Evolutionary conservation across 2,888 invertebrate genomes (phyloP).

Genomic region (Osedax fenrisi): DNA sequence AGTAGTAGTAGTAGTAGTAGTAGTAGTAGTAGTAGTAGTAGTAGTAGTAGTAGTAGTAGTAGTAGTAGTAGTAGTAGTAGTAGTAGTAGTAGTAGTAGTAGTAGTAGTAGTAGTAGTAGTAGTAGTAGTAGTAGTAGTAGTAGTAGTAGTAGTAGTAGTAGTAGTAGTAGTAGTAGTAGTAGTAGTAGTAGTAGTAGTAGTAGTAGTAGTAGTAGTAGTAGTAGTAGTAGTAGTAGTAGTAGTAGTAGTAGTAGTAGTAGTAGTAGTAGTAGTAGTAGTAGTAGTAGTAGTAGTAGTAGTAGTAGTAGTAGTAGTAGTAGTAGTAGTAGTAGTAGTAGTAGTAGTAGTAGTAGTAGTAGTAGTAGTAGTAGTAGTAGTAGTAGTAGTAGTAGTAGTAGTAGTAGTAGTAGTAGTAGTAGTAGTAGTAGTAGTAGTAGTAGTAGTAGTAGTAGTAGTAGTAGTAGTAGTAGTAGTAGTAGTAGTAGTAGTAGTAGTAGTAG

Average conservation of each 20-base stretch:
- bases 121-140: not conserved
- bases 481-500: not conserved
- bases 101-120: not conserved
- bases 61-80: not conserved
- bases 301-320: not conserved
- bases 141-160: not conserved
- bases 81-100: not conserved
- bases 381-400: not conserved
- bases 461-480: not conserved
- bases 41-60: not conserved
- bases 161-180: not conserved
- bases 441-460: not conserved
- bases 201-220: not conserved
- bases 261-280: not conserved
- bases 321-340: not conserved
- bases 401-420: not conserved
- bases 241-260: not conserved
- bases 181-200: not conserved
- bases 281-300: not conserved
- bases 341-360: not conserved
- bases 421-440: not conserved
- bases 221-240: not conserved
- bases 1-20: not conserved
- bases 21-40: not conserved
- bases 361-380: not conserved